Evolutionary conservation across 2,113 vertebrate species (phyloP).

Genomic region (Gavialis gangeticus): DNA sequence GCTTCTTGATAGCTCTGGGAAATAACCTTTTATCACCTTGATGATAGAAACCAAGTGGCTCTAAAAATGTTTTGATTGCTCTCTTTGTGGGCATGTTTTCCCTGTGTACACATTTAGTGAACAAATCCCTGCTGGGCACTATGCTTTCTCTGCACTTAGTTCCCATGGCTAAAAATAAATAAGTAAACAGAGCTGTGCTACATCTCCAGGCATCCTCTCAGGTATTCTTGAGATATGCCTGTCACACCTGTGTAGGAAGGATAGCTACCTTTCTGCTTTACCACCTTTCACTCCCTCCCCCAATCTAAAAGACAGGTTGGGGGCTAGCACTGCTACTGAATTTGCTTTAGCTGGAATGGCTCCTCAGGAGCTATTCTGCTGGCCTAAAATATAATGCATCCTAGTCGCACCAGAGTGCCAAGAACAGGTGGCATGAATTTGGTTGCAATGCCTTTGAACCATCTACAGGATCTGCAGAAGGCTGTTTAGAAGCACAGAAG

Average conservation of each 20-base stretch:
- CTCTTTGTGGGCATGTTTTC: neutral
- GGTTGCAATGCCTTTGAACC: neutral
- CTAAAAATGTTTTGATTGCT: accelerated
- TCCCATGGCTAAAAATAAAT: neutral
- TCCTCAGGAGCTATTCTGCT: neutral
- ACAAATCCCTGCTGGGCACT: neutral
- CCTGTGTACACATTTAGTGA: neutral
- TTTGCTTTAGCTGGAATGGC: neutral
- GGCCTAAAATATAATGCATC: neutral
- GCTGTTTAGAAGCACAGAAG: neutral
- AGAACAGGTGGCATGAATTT: neutral
- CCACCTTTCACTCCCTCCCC: neutral
- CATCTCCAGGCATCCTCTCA: neutral
- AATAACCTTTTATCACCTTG: neutral
- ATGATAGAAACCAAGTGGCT: neutral
- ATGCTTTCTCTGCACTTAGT: neutral
- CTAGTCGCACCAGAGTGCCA: neutral
- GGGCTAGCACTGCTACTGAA: neutral
- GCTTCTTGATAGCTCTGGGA: neutral
- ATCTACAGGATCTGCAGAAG: neutral
- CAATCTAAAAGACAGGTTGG: neutral
- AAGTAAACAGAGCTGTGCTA: neutral
- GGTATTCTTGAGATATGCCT: neutral
- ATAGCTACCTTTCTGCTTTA: neutral
- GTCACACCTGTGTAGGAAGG: neutral